Conservation (phyloP, 2,888 invertebrate genomes). For the Hypselothyrea guttata region DNA sequence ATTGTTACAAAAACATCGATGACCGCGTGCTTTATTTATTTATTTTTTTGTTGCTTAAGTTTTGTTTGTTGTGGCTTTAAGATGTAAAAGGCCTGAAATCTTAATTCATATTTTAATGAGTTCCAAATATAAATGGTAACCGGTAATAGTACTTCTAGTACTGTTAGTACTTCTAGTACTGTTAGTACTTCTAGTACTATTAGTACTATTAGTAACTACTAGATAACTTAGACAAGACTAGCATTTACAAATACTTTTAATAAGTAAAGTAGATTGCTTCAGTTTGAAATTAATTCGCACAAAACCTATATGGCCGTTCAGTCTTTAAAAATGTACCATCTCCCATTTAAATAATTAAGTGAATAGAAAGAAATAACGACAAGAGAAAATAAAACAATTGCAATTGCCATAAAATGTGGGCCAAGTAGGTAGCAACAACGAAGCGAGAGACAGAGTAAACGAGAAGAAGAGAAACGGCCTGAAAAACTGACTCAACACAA, state of each 20-base stretch:
- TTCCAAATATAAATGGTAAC: too few relatives aligned
- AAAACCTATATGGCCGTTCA: too few relatives aligned
- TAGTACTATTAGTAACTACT: not conserved
- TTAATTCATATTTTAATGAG: not conserved
- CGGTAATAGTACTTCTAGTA: too few relatives aligned
- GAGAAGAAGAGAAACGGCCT: not conserved
- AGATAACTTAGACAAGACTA: too few relatives aligned
- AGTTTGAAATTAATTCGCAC: too few relatives aligned
- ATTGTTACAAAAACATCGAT: constrained; percentile 10
- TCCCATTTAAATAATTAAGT: constrained; percentile 4
- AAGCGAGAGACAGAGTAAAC: constrained; percentile 16
- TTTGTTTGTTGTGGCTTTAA: constrained; percentile 22
- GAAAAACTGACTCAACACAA: constrained; percentile 4
- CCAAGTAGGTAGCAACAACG: constrained; percentile 39
- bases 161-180: too few relatives aligned
- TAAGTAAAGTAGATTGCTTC: too few relatives aligned
- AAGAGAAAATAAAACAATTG: constrained; percentile 10
- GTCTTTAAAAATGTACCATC: not conserved
- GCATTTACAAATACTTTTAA: too few relatives aligned
- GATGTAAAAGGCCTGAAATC: constrained; percentile 24
- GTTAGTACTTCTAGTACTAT: not conserved
- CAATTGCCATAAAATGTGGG: constrained; percentile 30
- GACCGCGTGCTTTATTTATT: constrained; percentile 33
- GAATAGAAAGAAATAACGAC: constrained; percentile 1
- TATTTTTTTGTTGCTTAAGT: too few relatives aligned